Evolutionary conservation across 37 sponge, comb jelly and placozoan genomes (phyloP).

Genomic region (Agelas oroides): DNA sequence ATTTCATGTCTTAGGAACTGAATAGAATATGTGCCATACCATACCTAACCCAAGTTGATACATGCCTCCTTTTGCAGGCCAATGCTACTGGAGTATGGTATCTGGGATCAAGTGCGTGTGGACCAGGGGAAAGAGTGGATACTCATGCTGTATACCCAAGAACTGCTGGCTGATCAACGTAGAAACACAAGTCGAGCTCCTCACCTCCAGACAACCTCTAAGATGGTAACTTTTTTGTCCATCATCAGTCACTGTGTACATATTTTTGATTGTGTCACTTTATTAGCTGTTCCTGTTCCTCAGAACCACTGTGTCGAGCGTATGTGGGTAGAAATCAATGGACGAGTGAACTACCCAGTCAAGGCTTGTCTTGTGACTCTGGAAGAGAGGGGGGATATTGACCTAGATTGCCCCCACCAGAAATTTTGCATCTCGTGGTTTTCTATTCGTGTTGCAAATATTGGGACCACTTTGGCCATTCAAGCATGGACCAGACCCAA

Average conservation of each 20-base stretch:
- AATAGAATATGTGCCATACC: no score
- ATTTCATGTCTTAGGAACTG: no score
- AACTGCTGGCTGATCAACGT: conserved; percentile 43
- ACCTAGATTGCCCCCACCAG: conserved; percentile 10
- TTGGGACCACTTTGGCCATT: conserved; percentile 41
- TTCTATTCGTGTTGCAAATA: conserved; percentile 24
- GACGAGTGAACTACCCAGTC: conserved; percentile 63
- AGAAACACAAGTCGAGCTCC: conserved; percentile 44
- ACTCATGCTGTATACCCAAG: conserved; percentile 67
- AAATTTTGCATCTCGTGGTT: conserved; percentile 69
- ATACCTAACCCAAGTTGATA: no score
- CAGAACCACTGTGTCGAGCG: conserved; percentile 61
- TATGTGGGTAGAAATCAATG: conserved; percentile 67
- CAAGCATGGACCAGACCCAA: conserved; percentile 58
- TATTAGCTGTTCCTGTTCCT: not conserved
- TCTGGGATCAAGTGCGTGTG: conserved; percentile 61
- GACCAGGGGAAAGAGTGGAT: conserved; percentile 77
- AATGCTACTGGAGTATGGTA: not conserved
- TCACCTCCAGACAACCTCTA: conserved; percentile 47
- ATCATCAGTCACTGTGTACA: no score
- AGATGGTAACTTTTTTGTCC: conserved; percentile 19
- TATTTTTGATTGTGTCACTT: no score
- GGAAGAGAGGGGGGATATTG: conserved; percentile 35
- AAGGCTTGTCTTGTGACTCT: conserved; percentile 38
- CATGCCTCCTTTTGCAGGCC: not conserved